Base-by-base conservation (phyloP, 2,888 invertebrate genomes). In the Myopa testacea region DNA sequence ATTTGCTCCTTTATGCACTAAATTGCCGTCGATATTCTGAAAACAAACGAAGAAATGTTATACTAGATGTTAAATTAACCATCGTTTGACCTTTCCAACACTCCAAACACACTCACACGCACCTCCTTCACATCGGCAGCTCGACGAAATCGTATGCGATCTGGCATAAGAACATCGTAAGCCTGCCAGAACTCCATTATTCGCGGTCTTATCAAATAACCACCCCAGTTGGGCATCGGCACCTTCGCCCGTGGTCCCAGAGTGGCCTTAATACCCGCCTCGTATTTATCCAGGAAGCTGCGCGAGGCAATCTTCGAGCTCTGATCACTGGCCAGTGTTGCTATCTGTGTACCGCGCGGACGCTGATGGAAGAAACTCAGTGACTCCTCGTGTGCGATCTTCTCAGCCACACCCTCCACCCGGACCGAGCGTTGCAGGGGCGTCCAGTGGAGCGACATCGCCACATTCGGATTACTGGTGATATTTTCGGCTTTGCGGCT, bases 181-280 rank as follows among this genome's bases (percentile, higher is more conserved):
- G 99, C 99, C 90, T 99, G 98, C 99, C 99, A 99, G 90, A 99
- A 99, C 90, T 99, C 99, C 72, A 98, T 92, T 16, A 91, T 89
- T 78, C 91, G 91, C 8, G 99, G 99, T 78, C 92, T 92, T 62
- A 99, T 93, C 34, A 94, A 90, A 86, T 94, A 99, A 63, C 99
- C 99, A 83, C 98, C 98, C 97, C 97, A 98, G 87, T 91, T 91
- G 4, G 98, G 98, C 87, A 95, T 93, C 0, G 95, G 94, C 16
- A 97, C 92, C 81, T 92, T 90, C 52, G 91, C 92, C 79, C 92
- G 92, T n/a, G 91, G 91, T 78, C 93, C 93, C 80, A 94, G 93
- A 84, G 93, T 90, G 2, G 90, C 88, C 84, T 93, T 92, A 37
- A 97, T 89, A 79, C 92, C 92, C 55, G 90, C 87, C 87, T 95